Percentiles rank a stretch among this genome's conserved stretches.
Conservation (phyloP, 1,140 invertebrate genomes). For the Drosophila aff. region DNA sequence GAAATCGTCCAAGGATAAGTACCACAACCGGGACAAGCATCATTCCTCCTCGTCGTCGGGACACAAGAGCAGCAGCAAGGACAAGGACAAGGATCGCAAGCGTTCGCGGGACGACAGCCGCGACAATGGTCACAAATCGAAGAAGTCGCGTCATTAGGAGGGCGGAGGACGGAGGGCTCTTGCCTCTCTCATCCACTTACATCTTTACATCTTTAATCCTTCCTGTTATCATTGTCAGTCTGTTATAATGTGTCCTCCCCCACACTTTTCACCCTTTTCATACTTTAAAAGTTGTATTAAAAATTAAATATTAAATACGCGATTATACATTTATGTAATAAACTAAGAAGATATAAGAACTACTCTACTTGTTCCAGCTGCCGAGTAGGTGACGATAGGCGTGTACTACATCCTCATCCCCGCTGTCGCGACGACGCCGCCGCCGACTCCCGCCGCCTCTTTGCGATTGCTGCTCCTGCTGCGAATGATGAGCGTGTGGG, state of each 20-base stretch:
- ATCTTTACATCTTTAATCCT: background rate
- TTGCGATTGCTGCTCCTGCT: constrained; percentile 7
- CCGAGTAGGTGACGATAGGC: constrained; percentile 64
- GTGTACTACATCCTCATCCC: constrained; percentile 53
- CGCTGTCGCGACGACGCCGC: constrained; percentile 40
- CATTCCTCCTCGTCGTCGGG: constrained; percentile 83
- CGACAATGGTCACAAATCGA: constrained; percentile 88
- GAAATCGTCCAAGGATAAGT: constrained; percentile 82
- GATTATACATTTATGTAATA: constrained; percentile 63
- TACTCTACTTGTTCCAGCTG: constrained; percentile 74
- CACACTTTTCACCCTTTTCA: constrained; percentile 17
- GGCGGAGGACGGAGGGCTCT: too few relatives aligned
- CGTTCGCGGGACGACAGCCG: constrained; percentile 90
- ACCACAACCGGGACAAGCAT: constrained; percentile 83
- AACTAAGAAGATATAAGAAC: constrained; percentile 52
- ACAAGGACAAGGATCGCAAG: constrained; percentile 86
- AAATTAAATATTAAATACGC: constrained; percentile 65
- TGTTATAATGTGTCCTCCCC: constrained; percentile 22
- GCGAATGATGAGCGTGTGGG: constrained; percentile 4
- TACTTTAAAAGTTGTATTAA: constrained; percentile 56
- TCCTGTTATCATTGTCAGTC: constrained; percentile 45
- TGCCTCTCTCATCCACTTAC: background rate
- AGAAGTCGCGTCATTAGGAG: constrained; percentile 87
- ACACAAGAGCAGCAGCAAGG: constrained; percentile 74
- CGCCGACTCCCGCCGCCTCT: constrained; percentile 15